Evolutionary conservation across 2,113 vertebrate genomes (phyloP), one percentile per base, ranked within the genome.

Genomic region (Heterocephalus glaber): DNA sequence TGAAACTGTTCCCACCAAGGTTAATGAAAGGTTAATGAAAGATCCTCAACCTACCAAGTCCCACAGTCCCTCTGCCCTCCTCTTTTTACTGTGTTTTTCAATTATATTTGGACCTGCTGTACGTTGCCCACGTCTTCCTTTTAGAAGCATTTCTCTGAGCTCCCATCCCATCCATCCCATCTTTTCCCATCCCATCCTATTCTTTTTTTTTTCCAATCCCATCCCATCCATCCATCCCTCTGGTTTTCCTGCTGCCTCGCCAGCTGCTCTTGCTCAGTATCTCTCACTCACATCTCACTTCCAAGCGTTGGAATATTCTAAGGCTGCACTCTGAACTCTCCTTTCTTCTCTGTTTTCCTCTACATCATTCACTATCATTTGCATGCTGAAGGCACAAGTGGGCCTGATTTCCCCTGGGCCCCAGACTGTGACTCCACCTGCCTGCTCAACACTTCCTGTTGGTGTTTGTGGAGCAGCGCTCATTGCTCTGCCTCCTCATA

Each of bases 21-120:
- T 22, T 11, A 22, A 1, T 0, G 28, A 30, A 28, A 85, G 60
- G 61, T 22, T 11, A 22, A 1, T 0, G 28, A 30, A 41, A 41
- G 22, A 30, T 26, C 26, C 26, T 9, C 3, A 9, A 20, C n/a
- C 7, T 30, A 2, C 8, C 19, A 5, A 17, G 24, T 14, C 16
- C 5, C 0, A 0, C 4, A 3, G 30, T 5, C 41, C 11, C 5
- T 9, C 47, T 14, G 30, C 35, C 72, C 35, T 7, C 9, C 19
- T 63, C 16, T 17, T 76, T 2, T 26, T 7, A 9, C 30, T 66
- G 35, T 3, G 17, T 79, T 54, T 72, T 87, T n/a, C 11, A 58
- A 72, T 14, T 17, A 22, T 5, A 7, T 16, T 56, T 26, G 66
- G 47, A 49, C 56, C 24, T 2, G 19, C 44, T 52, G 5, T 22